A percentile compares a stretch with the other conserved stretches of the same genome.
Conservation (phyloP, 1,140 invertebrate species). For the Solenopsis fugax region DNA sequence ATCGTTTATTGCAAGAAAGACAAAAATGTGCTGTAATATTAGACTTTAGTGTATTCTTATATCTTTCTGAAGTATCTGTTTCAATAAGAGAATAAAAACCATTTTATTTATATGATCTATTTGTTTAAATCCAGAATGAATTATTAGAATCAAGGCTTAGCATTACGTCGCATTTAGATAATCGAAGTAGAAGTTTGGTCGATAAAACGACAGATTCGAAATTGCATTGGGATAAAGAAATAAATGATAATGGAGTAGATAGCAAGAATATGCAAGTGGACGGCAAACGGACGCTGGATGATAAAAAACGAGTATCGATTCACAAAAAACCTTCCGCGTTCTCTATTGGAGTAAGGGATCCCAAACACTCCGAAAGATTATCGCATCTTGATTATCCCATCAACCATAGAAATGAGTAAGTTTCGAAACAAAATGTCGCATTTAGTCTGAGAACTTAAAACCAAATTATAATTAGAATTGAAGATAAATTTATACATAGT, state of each 20-base stretch:
- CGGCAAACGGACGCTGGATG: neutral
- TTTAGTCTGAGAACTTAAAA: neutral
- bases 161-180: neutral
- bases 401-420: neutral
- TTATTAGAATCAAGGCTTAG: neutral
- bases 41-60: neutral
- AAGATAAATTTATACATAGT: neutral
- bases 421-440: neutral
- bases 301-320: neutral
- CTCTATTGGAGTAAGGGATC: neutral
- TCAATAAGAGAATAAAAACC: neutral
- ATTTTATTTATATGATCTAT: neutral
- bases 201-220: neutral
- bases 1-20: neutral
- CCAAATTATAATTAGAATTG: neutral
- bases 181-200: neutral
- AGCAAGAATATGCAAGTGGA: neutral
- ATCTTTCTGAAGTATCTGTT: neutral
- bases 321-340: neutral
- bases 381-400: neutral
- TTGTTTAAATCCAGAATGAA: neutral
- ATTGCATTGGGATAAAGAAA: neutral
- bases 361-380: neutral
- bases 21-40: neutral
- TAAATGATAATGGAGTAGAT: neutral